Conservation (phyloP, 1,140 invertebrate genomes). For the Stenopsyche tienmushanensis region DNA sequence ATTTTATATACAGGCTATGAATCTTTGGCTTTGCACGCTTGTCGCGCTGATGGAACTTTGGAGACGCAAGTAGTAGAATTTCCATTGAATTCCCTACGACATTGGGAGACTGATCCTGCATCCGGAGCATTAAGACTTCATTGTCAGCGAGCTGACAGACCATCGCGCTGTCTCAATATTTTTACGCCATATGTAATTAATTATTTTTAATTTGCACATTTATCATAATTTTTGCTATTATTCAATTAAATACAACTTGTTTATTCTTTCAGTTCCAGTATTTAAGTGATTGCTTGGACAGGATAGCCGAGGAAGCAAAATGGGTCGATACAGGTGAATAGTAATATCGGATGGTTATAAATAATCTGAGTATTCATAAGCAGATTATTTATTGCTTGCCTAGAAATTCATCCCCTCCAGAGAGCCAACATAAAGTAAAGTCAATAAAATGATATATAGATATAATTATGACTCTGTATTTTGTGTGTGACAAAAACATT, state of each 20-base stretch:
- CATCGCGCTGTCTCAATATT: constrained; percentile 83
- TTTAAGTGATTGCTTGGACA: constrained; percentile 91
- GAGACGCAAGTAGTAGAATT: constrained; percentile 87
- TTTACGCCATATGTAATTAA: constrained; percentile 88
- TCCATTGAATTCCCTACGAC: constrained; percentile 75
- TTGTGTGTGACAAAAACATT: constrained; percentile 5
- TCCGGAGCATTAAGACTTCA: constrained; percentile 87
- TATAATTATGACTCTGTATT: not conserved
- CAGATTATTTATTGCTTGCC: not conserved
- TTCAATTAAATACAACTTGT: constrained; percentile 31
- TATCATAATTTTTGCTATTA: not conserved
- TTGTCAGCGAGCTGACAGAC: constrained; percentile 78
- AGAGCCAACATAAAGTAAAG: not conserved
- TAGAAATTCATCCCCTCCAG: not conserved
- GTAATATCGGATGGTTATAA: constrained; percentile 21
- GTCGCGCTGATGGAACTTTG: constrained; percentile 79
- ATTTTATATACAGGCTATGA: constrained; percentile 28
- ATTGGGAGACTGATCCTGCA: constrained; percentile 89
- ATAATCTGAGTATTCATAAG: not conserved
- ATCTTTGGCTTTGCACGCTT: constrained; percentile 71
- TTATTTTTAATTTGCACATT: not conserved
- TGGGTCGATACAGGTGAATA: constrained; percentile 78
- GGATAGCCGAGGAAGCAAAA: constrained; percentile 87
- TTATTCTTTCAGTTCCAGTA: constrained; percentile 77
- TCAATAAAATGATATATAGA: not conserved